These are phyloP conservation scores for Clarias gariepinus DNA, from an alignment of 2,113 vertebrate genomes.

Conservation along the genomic window DNA sequence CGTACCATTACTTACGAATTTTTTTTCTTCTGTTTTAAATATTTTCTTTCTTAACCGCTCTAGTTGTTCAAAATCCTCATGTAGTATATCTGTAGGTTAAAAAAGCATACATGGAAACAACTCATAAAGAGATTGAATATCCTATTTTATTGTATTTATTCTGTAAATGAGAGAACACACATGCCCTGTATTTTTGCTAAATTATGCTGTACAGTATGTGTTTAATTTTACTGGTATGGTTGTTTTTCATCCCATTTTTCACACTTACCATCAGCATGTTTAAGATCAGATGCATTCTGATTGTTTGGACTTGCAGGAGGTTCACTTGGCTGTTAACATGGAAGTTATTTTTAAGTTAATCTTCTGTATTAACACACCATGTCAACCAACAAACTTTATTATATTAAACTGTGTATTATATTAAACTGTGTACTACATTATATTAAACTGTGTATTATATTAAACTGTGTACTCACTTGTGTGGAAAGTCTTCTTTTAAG, in stretches of 20 bases:
- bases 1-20: background rate
- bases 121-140: background rate
- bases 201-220: background rate
- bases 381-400: too few species aligned
- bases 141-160: background rate
- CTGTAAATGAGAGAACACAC: background rate
- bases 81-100: background rate
- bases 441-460: too few species aligned
- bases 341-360: background rate
- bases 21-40: background rate
- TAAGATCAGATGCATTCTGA: background rate
- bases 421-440: too few species aligned
- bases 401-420: too few species aligned
- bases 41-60: background rate
- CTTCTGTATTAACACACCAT: background rate
- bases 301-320: background rate
- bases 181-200: background rate
- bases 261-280: background rate
- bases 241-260: background rate
- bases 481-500: background rate
- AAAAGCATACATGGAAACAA: background rate
- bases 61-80: background rate
- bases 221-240: background rate
- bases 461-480: background rate
- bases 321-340: background rate